Conservation (phyloP, 2,888 invertebrate species). For the Danaus chrysippus region DNA sequence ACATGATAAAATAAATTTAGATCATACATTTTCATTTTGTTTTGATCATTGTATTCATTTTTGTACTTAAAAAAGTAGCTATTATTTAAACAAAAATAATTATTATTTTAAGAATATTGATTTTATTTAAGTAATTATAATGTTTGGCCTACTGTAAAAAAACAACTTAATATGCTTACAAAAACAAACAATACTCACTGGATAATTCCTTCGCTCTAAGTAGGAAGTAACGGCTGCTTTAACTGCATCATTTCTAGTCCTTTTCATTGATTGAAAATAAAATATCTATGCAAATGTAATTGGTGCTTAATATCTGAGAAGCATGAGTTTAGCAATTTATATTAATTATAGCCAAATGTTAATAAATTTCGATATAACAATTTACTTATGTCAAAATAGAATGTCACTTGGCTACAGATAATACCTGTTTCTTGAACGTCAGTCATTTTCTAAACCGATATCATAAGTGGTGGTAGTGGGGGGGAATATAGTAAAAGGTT, state of each 20-base stretch:
- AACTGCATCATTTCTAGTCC: constrained; percentile 82
- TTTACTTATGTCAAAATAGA: not conserved
- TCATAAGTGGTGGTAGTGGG: no score
- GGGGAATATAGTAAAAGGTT: no score
- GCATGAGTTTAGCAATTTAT: not conserved
- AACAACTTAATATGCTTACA: no score
- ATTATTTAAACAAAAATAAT: no score
- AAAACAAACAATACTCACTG: constrained; percentile 59
- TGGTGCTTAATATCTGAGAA: constrained; percentile 17
- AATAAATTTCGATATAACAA: not conserved
- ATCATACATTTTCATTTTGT: no score
- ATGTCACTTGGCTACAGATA: no score
- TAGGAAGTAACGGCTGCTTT: constrained; percentile 83
- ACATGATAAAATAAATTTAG: no score
- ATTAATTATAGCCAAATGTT: not conserved
- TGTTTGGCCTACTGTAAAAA: no score
- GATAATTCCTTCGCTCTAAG: constrained; percentile 84
- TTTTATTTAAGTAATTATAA: not conserved
- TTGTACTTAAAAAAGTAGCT: no score
- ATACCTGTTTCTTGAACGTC: no score
- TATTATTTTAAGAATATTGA: constrained; percentile 14
- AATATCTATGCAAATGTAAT: constrained; percentile 10
- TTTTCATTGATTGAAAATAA: constrained; percentile 69
- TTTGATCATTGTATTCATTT: no score
- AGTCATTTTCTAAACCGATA: no score